Evolutionary conservation across 2,888 invertebrate species (phyloP).

Genomic region (Microplitis deprimator): DNA sequence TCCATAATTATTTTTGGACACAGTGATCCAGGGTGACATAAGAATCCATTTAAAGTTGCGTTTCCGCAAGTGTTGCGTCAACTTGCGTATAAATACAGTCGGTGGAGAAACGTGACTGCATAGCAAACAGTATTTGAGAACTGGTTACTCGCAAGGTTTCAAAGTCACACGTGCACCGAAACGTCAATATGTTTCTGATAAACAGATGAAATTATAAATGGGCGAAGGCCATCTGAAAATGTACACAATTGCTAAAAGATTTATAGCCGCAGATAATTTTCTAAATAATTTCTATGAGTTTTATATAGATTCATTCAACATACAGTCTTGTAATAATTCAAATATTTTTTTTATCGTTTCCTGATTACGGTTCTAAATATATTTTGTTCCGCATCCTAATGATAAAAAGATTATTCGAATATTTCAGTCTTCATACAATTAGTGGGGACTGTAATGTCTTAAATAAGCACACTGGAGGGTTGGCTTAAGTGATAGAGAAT

Average conservation of each 20-base stretch:
- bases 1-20: slow-evolving; percentile 18
- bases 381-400: slow-evolving; percentile 15
- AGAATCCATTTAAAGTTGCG: slow-evolving; percentile 54
- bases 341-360: neutral
- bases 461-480: slow-evolving; percentile 33
- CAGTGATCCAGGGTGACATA: slow-evolving; percentile 49
- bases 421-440: slow-evolving; percentile 42
- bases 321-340: no score
- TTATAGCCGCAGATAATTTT: neutral
- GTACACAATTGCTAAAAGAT: neutral
- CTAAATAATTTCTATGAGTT: no score
- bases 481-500: slow-evolving; percentile 45
- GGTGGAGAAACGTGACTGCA: slow-evolving; percentile 64
- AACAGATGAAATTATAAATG: slow-evolving; percentile 63
- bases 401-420: slow-evolving; percentile 49
- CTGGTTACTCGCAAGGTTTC: slow-evolving; percentile 53
- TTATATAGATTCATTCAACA: no score
- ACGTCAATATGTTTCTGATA: slow-evolving; percentile 49
- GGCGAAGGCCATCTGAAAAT: slow-evolving; percentile 38
- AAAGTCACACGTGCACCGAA: slow-evolving; percentile 48
- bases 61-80: slow-evolving; percentile 53
- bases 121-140: slow-evolving; percentile 61
- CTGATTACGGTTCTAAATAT: neutral
- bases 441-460: slow-evolving; percentile 26
- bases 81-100: slow-evolving; percentile 60